Conservation (phyloP, 1,140 invertebrate species). For the Zaprionus vittiger region DNA sequence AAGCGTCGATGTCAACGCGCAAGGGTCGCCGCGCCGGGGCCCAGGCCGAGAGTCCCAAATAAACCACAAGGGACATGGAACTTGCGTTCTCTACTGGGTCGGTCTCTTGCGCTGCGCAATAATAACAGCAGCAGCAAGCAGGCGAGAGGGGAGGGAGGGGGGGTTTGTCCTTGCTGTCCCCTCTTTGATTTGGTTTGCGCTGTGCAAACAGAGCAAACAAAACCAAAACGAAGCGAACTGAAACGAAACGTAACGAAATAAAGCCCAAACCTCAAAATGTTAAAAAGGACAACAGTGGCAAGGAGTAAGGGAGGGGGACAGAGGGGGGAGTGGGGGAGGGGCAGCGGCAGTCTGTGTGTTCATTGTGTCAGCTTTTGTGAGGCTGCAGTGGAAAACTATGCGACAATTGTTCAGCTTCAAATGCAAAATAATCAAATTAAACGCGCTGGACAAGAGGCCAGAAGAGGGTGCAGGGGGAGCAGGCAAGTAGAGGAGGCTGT, state of each 20-base stretch:
- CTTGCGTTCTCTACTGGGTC: slow-evolving; percentile 9
- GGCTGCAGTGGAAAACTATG: slow-evolving; percentile 53
- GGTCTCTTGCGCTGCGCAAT: background rate
- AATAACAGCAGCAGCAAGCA: slow-evolving; percentile 29
- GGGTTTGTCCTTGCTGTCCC: slow-evolving; percentile 7
- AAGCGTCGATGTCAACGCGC: slow-evolving; percentile 74
- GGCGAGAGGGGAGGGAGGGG: background rate
- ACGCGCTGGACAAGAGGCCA: slow-evolving; percentile 25
- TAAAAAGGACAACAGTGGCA: slow-evolving; percentile 69
- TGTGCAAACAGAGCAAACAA: slow-evolving; percentile 62
- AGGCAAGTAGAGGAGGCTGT: background rate
- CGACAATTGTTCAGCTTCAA: slow-evolving; percentile 52
- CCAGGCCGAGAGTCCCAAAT: slow-evolving; percentile 35
- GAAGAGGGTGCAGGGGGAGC: background rate
- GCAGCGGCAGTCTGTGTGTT: slow-evolving; percentile 11
- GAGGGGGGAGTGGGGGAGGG: background rate
- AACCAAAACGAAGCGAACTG: slow-evolving; percentile 55
- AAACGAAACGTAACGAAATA: slow-evolving; percentile 80
- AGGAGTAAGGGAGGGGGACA: background rate
- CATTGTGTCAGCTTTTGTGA: slow-evolving; percentile 19
- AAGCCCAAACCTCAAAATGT: slow-evolving; percentile 78
- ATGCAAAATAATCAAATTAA: slow-evolving; percentile 78
- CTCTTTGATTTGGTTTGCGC: slow-evolving; percentile 69
- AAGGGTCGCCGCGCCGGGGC: slow-evolving; percentile 13
- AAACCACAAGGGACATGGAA: slow-evolving; percentile 72